phyloP scores from a whole-genome alignment of 2,888 invertebrate genomes.

The Hedya salicella region DNA sequence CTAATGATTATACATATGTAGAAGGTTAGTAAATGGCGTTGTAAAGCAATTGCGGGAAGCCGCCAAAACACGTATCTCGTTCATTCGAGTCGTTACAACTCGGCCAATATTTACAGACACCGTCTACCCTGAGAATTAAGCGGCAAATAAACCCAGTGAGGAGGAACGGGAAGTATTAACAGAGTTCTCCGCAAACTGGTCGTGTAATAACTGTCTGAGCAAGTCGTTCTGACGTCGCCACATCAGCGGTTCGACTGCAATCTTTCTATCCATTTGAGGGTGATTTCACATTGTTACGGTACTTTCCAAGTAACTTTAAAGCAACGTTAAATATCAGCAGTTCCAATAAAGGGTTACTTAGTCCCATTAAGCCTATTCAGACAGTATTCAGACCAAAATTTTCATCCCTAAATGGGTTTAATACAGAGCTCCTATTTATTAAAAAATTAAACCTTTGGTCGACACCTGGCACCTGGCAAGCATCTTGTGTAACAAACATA shows the following conservation, averaged over 20 bases:
- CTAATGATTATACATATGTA: slow-evolving; percentile 40
- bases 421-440: too few relatives aligned
- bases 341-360: neutral
- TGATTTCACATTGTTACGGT: slow-evolving; percentile 62
- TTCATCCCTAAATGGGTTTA: too few relatives aligned
- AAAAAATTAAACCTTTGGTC: too few relatives aligned
- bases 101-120: slow-evolving; percentile 62
- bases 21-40: slow-evolving; percentile 56
- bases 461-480: too few relatives aligned
- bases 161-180: slow-evolving; percentile 50
- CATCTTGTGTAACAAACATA: too few relatives aligned
- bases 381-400: too few relatives aligned
- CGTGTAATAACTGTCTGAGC: slow-evolving; percentile 68
- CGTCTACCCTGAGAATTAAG: slow-evolving; percentile 46
- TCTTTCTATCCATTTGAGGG: slow-evolving; percentile 68
- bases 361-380: neutral
- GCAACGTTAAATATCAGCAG: neutral
- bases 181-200: slow-evolving; percentile 64
- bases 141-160: slow-evolving; percentile 47
- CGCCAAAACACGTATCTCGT: slow-evolving; percentile 82
- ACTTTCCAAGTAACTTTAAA: slow-evolving; percentile 11
- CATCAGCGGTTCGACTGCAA: slow-evolving; percentile 75
- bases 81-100: slow-evolving; percentile 72
- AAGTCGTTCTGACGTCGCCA: slow-evolving; percentile 72
- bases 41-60: slow-evolving; percentile 72